Evolutionary conservation across 1,140 invertebrate genomes (phyloP), one percentile per base, ranked within the genome.

Genomic region (Mactra quadrangularis): DNA sequence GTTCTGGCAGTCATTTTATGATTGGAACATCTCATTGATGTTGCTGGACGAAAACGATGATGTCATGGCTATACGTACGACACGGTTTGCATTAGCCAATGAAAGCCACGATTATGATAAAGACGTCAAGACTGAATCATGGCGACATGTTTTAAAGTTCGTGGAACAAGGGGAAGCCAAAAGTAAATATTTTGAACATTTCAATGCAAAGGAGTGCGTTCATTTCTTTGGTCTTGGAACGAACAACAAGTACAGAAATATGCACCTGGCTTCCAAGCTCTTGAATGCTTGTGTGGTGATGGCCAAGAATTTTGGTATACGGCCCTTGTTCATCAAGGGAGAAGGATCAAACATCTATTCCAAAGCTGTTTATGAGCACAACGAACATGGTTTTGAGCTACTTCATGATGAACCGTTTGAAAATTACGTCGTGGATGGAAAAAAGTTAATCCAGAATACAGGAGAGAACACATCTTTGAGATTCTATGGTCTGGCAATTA

Each of bases 351-450:
- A 52, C 19, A 31, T 33, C 13, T 71, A 6, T 53, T 71, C 66
- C 47, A 71, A 71, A n/a, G 11, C 15, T 13, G 50, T 71, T 4
- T 71, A 71, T 45, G 66, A 71, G 66, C 45, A 71, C 17, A 15
- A 7, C 7, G n/a, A n/a, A n/a, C n/a, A n/a, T n/a, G 47, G 29
- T 9, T 71, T 71, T n/a, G 45, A 52, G 31, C 17, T 33, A 11
- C 17, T 71, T 11, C 50, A 71, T 25, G 66, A 71, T 15, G 45
- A 71, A 33, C n/a, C 17, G 15, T 71, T 53, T 31, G 66, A 71
- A 6, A 25, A 71, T 33, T 71, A 38, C 31, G 66, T 50, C 13
- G 41, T 71, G 2, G 50, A 71, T 53, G 66, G 66, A 13, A 41
- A 38, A 4, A 52, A 38, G 19, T 27, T 35, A 3, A 71, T 71